phyloP scores from a whole-genome alignment of 2,797 vertebrate species.

The Basileuterus tristriatus region DNA sequence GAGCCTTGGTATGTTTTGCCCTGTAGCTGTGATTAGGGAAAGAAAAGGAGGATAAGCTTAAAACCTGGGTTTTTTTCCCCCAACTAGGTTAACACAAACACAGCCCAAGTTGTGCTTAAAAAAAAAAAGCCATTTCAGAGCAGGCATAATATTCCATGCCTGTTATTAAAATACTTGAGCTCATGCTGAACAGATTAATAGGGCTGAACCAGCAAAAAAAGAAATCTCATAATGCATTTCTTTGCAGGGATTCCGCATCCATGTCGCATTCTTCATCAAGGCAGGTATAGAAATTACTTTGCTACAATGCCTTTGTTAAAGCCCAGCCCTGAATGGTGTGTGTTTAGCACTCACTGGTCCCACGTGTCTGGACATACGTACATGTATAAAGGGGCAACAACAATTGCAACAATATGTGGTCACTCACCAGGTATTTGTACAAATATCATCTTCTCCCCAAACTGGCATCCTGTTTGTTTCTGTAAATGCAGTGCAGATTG shows the following conservation, averaged over 20 bases:
- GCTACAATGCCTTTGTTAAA: background rate
- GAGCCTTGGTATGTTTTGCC: conserved; percentile 28
- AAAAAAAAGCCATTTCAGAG: conserved; percentile 18
- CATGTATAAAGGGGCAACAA: background rate
- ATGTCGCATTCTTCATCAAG: background rate
- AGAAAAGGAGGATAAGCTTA: conserved; percentile 26
- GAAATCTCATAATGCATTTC: conserved; percentile 40
- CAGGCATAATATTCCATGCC: conserved; percentile 28
- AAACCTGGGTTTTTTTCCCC: background rate
- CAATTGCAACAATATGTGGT: background rate
- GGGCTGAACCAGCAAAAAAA: conserved; percentile 37
- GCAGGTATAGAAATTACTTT: conserved; percentile 35
- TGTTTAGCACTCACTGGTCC: background rate
- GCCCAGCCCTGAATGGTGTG: background rate
- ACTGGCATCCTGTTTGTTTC: background rate
- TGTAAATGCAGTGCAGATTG: background rate
- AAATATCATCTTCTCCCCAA: background rate
- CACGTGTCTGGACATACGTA: accelerated
- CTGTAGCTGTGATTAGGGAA: conserved; percentile 2
- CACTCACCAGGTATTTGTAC: background rate
- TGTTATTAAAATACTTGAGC: conserved; percentile 54
- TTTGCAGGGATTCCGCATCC: conserved; percentile 12
- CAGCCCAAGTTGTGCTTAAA: background rate
- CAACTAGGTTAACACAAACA: conserved; percentile 18
- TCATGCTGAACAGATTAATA: conserved; percentile 63